phyloP scores from a whole-genome alignment of 1,140 invertebrate genomes.

The Meloidogyne hapla region DNA sequence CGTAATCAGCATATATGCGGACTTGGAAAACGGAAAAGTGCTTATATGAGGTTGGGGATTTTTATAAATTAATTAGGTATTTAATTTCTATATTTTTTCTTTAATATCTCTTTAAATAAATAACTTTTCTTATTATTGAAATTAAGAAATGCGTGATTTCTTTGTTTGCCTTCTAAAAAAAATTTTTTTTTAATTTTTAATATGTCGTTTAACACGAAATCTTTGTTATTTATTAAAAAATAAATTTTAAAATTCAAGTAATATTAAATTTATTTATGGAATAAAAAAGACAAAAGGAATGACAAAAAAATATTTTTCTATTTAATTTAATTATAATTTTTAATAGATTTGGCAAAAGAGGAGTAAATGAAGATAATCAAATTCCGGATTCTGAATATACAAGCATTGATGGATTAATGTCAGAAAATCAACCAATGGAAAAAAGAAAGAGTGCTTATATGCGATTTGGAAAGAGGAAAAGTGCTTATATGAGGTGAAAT shows the following conservation, averaged over 20 bases:
- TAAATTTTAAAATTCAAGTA: too few species aligned
- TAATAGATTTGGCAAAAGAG: conserved; percentile 37
- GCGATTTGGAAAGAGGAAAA: conserved; percentile 40
- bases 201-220: too few species aligned
- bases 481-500: conserved; percentile 41
- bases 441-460: conserved; percentile 41
- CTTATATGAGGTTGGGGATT: conserved; percentile 36
- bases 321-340: too few species aligned
- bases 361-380: conserved; percentile 2
- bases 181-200: too few species aligned
- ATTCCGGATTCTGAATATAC: not conserved
- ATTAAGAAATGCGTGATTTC: not conserved
- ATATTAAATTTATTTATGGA: too few species aligned
- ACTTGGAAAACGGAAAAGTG: conserved; percentile 38
- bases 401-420: not conserved
- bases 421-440: conserved; percentile 25
- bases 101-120: not conserved
- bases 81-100: not conserved
- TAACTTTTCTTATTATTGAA: not conserved
- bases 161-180: not conserved
- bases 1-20: conserved; percentile 41
- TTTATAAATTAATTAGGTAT: not conserved
- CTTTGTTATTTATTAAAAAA: too few species aligned
- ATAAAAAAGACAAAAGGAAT: too few species aligned
- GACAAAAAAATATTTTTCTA: too few species aligned